Percentiles rank a stretch among this genome's conserved stretches.
Conservation (phyloP, 2,797 vertebrate species). For the Gymnoscopelus braueri region DNA sequence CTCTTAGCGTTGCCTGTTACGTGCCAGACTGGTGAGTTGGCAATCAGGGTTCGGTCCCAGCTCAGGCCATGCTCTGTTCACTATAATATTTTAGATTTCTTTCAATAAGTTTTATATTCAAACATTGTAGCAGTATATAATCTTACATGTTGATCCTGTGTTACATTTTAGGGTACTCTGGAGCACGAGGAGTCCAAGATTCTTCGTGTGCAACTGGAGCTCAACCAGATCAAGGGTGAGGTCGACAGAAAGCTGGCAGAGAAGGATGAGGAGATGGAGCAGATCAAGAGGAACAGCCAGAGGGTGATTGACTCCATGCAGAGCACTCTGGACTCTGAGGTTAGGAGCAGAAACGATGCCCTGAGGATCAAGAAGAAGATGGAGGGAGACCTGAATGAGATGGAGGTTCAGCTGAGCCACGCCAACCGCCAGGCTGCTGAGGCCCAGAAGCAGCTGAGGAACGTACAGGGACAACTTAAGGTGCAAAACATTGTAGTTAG, state of each 20-base stretch:
- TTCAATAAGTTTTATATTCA: no score
- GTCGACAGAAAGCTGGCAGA: conserved; percentile 86
- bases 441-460: conserved; percentile 88
- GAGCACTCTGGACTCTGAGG: conserved; percentile 84
- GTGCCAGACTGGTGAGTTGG: no score
- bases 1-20: no score
- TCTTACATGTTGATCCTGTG: no score
- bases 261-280: conserved; percentile 87
- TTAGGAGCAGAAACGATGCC: conserved; percentile 89
- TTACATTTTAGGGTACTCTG: conserved; percentile 79
- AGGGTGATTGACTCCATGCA: conserved; percentile 83
- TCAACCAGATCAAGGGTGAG: conserved; percentile 88
- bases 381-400: conserved; percentile 88
- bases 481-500: conserved; percentile 53
- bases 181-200: conserved; percentile 91
- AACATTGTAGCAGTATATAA: no score
- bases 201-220: conserved; percentile 85
- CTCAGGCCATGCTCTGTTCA: no score
- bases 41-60: no score
- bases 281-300: conserved; percentile 84
- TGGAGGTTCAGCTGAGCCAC: conserved; percentile 90
- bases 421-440: conserved; percentile 86
- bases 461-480: conserved; percentile 87
- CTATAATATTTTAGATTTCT: no score
- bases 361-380: conserved; percentile 91